These are phyloP conservation scores for Lutjanus campechanus DNA, from an alignment of 2,797 vertebrate species.

Conservation along the genomic window DNA sequence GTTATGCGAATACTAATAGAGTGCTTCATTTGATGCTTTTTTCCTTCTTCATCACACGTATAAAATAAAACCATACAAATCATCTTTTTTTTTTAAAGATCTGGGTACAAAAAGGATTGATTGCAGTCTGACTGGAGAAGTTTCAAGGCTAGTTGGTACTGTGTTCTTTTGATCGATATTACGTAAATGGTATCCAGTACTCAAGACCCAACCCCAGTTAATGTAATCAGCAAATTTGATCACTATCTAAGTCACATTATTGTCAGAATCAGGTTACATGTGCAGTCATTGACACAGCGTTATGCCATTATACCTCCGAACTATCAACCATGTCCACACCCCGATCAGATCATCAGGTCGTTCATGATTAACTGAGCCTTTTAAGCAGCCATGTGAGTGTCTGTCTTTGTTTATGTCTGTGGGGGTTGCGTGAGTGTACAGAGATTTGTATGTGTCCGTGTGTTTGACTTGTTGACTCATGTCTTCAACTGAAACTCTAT, in stretches of 20 bases:
- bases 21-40: no score
- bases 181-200: no score
- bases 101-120: no score
- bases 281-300: constrained; percentile 7
- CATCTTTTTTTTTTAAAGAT: no score
- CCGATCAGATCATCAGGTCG: constrained; percentile 20
- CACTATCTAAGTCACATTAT: background rate
- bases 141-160: no score
- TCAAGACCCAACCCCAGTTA: background rate
- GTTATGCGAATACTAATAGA: no score
- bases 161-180: no score
- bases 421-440: constrained; percentile 35
- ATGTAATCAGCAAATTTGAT: background rate
- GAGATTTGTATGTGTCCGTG: constrained; percentile 45
- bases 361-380: constrained; percentile 26
- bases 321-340: constrained; percentile 12
- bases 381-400: constrained; percentile 36
- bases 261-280: background rate
- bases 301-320: constrained; percentile 1
- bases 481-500: constrained; percentile 73
- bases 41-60: no score
- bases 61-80: no score
- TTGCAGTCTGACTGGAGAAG: no score
- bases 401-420: constrained; percentile 45
- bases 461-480: constrained; percentile 68